phyloP scores from a whole-genome alignment of 2,113 vertebrate species.

The Rutilus rutilus region DNA sequence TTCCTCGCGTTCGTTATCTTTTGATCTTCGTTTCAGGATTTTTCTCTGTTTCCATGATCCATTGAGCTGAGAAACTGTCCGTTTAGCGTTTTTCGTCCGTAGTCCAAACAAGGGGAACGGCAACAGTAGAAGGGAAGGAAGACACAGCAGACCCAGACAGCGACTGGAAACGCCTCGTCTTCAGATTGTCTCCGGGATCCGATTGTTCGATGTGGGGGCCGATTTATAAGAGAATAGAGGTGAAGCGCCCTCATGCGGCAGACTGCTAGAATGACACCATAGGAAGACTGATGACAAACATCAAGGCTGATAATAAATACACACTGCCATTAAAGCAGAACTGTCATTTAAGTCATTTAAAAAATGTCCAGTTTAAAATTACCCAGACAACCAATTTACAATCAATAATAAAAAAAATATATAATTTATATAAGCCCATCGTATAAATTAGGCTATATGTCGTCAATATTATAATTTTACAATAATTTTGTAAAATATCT shows the following conservation, averaged over 20 bases:
- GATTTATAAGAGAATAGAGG: constrained; percentile 16
- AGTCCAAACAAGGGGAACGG: not conserved
- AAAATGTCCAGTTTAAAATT: not conserved
- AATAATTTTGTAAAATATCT: not conserved
- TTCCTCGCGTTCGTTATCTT: constrained; percentile 3
- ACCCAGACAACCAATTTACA: not conserved
- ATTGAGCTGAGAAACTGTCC: not conserved
- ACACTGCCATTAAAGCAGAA: not conserved
- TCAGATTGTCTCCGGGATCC: constrained; percentile 54
- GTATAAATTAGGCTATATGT: too few relatives aligned
- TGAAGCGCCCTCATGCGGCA: constrained; percentile 41
- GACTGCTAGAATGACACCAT: not conserved
- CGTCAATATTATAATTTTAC: not conserved
- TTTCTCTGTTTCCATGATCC: not conserved
- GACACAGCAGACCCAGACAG: constrained; percentile 50
- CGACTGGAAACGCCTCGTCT: constrained; percentile 62
- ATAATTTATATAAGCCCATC: too few relatives aligned
- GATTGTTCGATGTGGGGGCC: constrained; percentile 51
- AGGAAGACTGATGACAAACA: not conserved
- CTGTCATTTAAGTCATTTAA: not conserved
- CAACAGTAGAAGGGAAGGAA: not conserved
- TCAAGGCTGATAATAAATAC: not conserved
- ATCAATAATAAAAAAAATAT: not conserved
- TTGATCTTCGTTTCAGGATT: not conserved
- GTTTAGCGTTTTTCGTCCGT: constrained; percentile 34